Evolutionary conservation across 2,113 vertebrate genomes (phyloP).

Genomic region (Esox niger): DNA sequence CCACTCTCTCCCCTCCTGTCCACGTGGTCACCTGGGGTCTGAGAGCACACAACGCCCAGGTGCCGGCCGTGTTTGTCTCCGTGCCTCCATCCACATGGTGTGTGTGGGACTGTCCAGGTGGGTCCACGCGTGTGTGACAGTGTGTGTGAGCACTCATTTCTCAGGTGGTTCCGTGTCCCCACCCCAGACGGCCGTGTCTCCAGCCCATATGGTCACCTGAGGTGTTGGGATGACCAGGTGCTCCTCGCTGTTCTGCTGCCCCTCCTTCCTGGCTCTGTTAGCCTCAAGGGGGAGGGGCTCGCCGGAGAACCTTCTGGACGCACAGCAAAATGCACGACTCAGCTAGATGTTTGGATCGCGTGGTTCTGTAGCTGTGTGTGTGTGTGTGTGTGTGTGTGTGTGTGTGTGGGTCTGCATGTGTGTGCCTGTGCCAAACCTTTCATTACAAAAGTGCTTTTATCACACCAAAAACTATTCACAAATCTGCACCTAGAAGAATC

Average conservation of each 20-base stretch:
- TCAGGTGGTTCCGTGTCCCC: constrained; percentile 35
- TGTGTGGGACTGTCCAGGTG: constrained; percentile 16
- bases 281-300: background rate
- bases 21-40: constrained; percentile 12
- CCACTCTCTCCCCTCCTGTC: constrained; percentile 16
- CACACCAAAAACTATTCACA: too few species aligned
- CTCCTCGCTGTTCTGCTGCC: background rate
- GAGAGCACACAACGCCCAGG: constrained; percentile 30
- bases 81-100: constrained; percentile 4
- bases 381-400: constrained; percentile 6
- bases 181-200: background rate
- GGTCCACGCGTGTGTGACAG: background rate
- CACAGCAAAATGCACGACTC: background rate
- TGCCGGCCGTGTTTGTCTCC: constrained; percentile 10
- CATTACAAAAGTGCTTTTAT: background rate
- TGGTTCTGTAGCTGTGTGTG: background rate
- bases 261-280: background rate
- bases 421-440: background rate
- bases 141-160: constrained; percentile 30
- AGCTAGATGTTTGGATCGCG: background rate
- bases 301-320: constrained; percentile 13
- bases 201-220: too few species aligned
- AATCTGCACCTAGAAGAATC: background rate
- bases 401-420: constrained; percentile 1
- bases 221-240: constrained; percentile 11